Evolutionary conservation across 2,797 vertebrate genomes (phyloP).

Genomic region (Craterocephalus amniculus): DNA sequence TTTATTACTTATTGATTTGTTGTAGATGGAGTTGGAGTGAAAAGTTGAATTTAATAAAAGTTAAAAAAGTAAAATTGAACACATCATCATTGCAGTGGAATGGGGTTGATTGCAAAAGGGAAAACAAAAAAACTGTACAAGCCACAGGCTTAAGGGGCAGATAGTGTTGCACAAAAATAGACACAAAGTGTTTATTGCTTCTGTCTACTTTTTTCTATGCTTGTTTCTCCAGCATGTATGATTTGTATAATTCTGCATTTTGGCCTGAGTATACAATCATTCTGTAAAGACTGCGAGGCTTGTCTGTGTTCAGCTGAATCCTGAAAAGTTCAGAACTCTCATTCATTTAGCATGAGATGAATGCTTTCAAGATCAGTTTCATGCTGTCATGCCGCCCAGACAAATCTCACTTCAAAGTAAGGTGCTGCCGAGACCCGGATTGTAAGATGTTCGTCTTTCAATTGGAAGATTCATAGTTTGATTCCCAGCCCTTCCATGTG

Average conservation of each 20-base stretch:
- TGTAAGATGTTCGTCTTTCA: not conserved
- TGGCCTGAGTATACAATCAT: not conserved
- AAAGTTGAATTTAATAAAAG: conserved; percentile 38
- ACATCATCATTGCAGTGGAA: not conserved
- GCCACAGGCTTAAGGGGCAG: not conserved
- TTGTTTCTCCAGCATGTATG: not conserved
- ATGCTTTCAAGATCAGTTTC: not conserved
- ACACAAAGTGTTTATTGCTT: not conserved
- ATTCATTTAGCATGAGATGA: not conserved
- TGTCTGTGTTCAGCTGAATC: not conserved
- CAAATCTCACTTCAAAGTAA: not conserved
- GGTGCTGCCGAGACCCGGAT: not conserved
- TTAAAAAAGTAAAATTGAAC: conserved; percentile 18
- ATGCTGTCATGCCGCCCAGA: not conserved
- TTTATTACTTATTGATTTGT: conserved; percentile 22
- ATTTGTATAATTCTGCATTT: not conserved
- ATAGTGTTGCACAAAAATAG: not conserved
- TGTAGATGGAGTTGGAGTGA: conserved; percentile 35
- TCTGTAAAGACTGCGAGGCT: not conserved
- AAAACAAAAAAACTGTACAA: not conserved
- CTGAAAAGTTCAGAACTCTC: not conserved
- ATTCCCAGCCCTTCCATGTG: not conserved
- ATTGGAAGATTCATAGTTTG: not conserved
- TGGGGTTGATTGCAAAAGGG: not conserved
- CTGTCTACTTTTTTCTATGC: not conserved